Base-by-base conservation (phyloP, 2,113 vertebrate species). In the Perca schrenkii region DNA sequence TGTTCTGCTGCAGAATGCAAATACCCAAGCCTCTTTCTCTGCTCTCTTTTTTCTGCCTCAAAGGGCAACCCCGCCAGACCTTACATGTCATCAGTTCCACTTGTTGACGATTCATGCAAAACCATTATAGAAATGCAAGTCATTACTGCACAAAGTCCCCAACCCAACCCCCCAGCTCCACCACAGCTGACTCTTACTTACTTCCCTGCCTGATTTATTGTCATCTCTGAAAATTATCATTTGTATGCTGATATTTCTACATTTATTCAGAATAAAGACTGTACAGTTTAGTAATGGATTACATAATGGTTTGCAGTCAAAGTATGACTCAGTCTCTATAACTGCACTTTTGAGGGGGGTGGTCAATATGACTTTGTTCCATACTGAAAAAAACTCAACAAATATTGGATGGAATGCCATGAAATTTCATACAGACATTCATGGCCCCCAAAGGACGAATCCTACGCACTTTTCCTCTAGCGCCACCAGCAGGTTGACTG, bases 1-100 rank as follows among this genome's bases (percentile, higher is more conserved):
- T 96, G 93, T 79, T 92, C 83, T 3, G 14, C 67, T 68, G 83
- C 83, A 79, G 83, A 85, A 88, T 93, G 89, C 88, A 87, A 92
- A 93, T 88, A 74, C 81, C 60, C 90, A 78, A 72, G 81, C 72
- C 58, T 79, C 82, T 84, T 87, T 81, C 78, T 82, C 71, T 50
- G 71, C 67, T 67, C 78, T 77, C 76, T 87, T 82, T 86, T 79
- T n/a, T 40, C 79, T 89, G 86, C 86, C 81, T 92, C 86, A 88
- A 81, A 88, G 87, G 87, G 75, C 81, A 63, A 82, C 83, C 56
- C 75, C 86, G 68, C 77, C 80, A 89, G 81, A 85, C 89, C 87
- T 83, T 74, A 85, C 64, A 79, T 82, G 79, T 82, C 80, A 89
- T 91, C 82, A 80, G 89, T 91, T 91, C 86, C 85, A 89, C 88